Percentiles rank a stretch among this genome's conserved stretches.
Evolutionary conservation across 2,797 vertebrate genomes (phyloP).

Genomic region (Gambusia yucatana): DNA sequence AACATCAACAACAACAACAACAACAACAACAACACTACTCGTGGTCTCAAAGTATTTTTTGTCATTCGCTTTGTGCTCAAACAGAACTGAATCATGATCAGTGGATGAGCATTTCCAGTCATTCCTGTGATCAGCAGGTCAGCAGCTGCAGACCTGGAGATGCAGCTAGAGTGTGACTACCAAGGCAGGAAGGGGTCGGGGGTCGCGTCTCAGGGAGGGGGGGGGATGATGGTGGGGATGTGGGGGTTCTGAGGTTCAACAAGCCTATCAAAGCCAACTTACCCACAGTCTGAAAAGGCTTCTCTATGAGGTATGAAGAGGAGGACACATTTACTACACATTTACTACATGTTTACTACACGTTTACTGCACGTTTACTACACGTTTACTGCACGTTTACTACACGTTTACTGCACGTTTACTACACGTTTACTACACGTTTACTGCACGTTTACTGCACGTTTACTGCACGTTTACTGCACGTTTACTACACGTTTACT

Average conservation of each 20-base stretch:
- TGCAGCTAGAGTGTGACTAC: slow-evolving; percentile 59
- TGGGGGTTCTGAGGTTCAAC: slow-evolving; percentile 36
- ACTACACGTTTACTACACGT: too few species aligned
- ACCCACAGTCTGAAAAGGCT: slow-evolving; percentile 74
- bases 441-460: too few species aligned
- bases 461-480: too few species aligned
- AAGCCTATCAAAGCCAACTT: slow-evolving; percentile 74
- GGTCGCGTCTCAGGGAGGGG: slow-evolving; percentile 35
- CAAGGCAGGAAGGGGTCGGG: slow-evolving; percentile 34
- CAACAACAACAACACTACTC: not conserved
- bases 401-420: not conserved
- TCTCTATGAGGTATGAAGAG: slow-evolving; percentile 71
- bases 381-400: not conserved
- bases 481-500: too few species aligned
- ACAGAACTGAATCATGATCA: slow-evolving; percentile 42
- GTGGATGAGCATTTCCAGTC: slow-evolving; percentile 68
- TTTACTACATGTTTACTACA: not conserved
- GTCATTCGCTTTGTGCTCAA: slow-evolving; percentile 14
- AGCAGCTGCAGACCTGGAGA: slow-evolving; percentile 33
- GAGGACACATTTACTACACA: slow-evolving; percentile 49
- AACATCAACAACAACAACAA: not conserved
- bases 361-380: too few species aligned
- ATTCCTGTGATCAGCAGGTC: slow-evolving; percentile 47
- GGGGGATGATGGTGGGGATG: slow-evolving; percentile 18
- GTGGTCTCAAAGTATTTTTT: not conserved